Percentiles rank a stretch among this genome's conserved stretches.
Conservation (phyloP, 2,113 vertebrate genomes). For the Brienomyrus brachyistius region DNA sequence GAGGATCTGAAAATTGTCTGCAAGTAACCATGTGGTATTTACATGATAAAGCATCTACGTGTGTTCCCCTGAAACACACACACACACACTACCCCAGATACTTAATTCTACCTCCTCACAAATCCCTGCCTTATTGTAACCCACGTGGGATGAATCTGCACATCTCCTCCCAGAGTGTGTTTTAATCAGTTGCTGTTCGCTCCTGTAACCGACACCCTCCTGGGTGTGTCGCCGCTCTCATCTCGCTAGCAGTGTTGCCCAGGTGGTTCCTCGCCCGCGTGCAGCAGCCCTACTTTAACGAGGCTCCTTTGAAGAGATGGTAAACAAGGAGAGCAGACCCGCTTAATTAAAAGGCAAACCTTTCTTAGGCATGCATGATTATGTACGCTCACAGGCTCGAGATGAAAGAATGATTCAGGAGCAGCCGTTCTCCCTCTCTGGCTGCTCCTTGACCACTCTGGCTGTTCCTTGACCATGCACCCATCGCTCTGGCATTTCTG, state of each 20-base stretch:
- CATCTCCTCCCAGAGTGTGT: not conserved
- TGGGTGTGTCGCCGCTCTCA: not conserved
- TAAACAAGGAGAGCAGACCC: conserved; percentile 45
- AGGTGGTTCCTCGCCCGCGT: not conserved
- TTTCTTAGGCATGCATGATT: conserved; percentile 50
- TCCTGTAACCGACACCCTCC: not conserved
- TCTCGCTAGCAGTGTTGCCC: not conserved
- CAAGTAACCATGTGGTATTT: not conserved
- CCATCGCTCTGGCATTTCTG: not conserved
- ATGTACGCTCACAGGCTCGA: conserved; percentile 40
- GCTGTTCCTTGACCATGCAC: not conserved
- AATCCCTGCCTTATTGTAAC: not conserved
- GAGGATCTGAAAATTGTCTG: not conserved
- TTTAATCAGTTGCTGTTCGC: not conserved
- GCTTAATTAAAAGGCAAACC: conserved; percentile 57
- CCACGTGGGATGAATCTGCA: not conserved
- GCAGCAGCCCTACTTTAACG: not conserved
- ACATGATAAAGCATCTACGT: not conserved
- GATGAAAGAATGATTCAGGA: conserved; percentile 51
- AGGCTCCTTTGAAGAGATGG: conserved; percentile 47
- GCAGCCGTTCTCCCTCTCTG: not conserved
- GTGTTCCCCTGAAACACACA: not conserved
- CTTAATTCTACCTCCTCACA: not conserved
- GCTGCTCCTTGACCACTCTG: not conserved
- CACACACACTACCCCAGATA: not conserved